Conservation (phyloP, 2,797 vertebrate genomes). For the Sebastes trivittatus region DNA sequence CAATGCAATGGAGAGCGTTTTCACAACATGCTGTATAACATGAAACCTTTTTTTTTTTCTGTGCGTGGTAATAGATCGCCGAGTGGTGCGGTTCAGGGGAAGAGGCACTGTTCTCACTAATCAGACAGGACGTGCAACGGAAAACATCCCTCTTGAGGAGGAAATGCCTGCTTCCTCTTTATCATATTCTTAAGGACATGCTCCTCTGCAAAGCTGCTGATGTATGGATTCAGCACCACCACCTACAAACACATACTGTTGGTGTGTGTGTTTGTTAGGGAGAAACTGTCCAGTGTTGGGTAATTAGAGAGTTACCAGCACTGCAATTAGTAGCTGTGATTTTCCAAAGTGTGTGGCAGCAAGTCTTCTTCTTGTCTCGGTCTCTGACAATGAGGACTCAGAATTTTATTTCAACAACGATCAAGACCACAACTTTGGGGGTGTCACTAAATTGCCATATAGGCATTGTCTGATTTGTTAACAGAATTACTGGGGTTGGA, state of each 20-base stretch:
- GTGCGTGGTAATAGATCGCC: constrained; percentile 9
- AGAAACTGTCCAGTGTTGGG: not conserved
- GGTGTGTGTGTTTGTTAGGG: constrained; percentile 9
- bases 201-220: constrained; percentile 63
- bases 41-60: constrained; percentile 33
- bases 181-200: constrained; percentile 78
- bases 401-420: not conserved
- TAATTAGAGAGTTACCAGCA: not conserved
- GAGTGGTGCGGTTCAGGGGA: constrained; percentile 50
- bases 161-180: constrained; percentile 85
- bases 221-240: constrained; percentile 39
- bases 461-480: not conserved
- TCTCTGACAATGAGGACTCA: not conserved
- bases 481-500: not conserved
- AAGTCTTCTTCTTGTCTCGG: not conserved
- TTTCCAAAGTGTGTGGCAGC: not conserved
- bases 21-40: constrained; percentile 43
- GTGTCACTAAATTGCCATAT: not conserved
- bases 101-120: constrained; percentile 69
- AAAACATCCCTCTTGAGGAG: constrained; percentile 79
- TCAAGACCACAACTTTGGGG: not conserved
- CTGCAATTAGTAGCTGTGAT: not conserved
- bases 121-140: constrained; percentile 75
- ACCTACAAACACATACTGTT: constrained; percentile 28
- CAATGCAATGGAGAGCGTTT: constrained; percentile 24